Conservation (phyloP, 1,140 invertebrate species). For the Oscheius sp. region DNA sequence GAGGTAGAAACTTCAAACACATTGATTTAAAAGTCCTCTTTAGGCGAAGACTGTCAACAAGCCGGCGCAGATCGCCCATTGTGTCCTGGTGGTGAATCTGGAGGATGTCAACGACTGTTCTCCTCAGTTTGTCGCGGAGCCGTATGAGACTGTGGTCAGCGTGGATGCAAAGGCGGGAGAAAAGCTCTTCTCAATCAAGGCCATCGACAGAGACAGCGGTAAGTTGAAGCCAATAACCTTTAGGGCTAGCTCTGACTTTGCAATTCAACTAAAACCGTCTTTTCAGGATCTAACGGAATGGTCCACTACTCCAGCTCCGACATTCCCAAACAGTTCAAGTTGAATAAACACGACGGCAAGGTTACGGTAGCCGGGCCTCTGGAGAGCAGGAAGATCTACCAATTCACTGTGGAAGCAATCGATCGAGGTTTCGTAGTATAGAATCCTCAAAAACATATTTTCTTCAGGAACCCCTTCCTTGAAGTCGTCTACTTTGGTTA, state of each 20-base stretch:
- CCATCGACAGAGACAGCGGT: conserved; percentile 63
- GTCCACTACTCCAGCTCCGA: conserved; percentile 60
- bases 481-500: conserved; percentile 17
- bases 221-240: conserved; percentile 24
- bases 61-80: not conserved
- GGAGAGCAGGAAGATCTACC: conserved; percentile 19
- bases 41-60: not conserved
- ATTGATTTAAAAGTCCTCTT: not conserved
- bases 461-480: conserved; percentile 41
- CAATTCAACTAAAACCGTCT: not conserved
- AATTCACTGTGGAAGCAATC: conserved; percentile 44
- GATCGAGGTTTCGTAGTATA: too few relatives aligned
- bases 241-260: too few relatives aligned
- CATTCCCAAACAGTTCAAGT: conserved; percentile 41
- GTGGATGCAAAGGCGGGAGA: conserved; percentile 57
- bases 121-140: conserved; percentile 39
- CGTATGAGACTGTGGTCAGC: conserved; percentile 27
- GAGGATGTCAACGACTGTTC: conserved; percentile 51
- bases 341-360: conserved; percentile 54
- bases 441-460: not conserved
- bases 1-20: not conserved
- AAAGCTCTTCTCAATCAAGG: conserved; percentile 61
- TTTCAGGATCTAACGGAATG: conserved; percentile 55
- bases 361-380: conserved; percentile 26
- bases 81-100: conserved; percentile 36